These are phyloP conservation scores for Tachina fera DNA, from an alignment of 2,888 invertebrate species.

Conservation along the genomic window DNA sequence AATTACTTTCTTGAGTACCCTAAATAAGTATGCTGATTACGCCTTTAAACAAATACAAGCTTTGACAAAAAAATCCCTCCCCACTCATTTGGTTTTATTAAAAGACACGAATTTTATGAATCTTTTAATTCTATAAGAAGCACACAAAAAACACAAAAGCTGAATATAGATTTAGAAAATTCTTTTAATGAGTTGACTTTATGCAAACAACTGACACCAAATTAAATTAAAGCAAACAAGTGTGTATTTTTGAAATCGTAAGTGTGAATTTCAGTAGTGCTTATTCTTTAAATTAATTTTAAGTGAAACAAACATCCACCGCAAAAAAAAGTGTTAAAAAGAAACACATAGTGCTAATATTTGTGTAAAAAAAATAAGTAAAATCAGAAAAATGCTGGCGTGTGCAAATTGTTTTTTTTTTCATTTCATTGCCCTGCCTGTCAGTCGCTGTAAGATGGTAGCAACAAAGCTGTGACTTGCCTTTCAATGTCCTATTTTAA, in stretches of 20 bases:
- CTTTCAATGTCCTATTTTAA: conserved; percentile 76
- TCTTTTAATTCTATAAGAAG: not conserved
- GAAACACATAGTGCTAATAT: conserved; percentile 9
- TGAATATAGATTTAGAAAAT: not conserved
- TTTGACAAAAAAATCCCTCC: not conserved
- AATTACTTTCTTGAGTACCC: too few relatives aligned
- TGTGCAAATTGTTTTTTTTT: not conserved
- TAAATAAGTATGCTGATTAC: not conserved
- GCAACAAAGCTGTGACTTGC: conserved; percentile 90
- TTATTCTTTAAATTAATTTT: not conserved
- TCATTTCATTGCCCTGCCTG: conserved; percentile 77
- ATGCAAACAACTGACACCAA: conserved; percentile 76
- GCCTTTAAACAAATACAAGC: not conserved
- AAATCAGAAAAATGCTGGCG: conserved; percentile 16
- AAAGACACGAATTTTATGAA: not conserved
- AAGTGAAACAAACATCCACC: not conserved
- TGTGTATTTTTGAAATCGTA: not conserved
- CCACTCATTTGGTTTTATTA: not conserved
- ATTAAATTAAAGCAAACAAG: conserved; percentile 8
- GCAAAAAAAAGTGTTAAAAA: too few relatives aligned
- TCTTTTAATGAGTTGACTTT: conserved; percentile 77
- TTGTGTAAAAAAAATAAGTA: conserved; percentile 2
- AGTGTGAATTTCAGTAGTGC: not conserved
- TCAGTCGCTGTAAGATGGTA: conserved; percentile 94
- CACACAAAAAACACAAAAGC: conserved; percentile 15